Evolutionary conservation across 2,113 vertebrate genomes (phyloP).

Genomic region (Hemiscyllium ocellatum): DNA sequence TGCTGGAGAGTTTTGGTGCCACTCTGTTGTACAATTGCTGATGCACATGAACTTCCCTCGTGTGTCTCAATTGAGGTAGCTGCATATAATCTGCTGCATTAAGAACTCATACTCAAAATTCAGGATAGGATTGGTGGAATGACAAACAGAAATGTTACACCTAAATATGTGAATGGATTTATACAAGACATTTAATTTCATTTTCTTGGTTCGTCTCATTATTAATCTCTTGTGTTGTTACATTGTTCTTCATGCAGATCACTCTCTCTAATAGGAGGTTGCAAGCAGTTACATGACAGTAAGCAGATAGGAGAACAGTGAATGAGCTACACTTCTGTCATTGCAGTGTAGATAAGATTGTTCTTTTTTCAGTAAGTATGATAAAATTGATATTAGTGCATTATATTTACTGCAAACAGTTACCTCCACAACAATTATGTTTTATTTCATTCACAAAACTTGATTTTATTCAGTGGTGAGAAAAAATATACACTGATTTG

Average conservation of each 20-base stretch:
- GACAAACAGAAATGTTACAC: background rate
- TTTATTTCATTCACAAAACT: background rate
- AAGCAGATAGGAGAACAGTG: background rate
- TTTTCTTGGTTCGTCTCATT: background rate
- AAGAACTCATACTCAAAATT: background rate
- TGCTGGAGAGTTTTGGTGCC: background rate
- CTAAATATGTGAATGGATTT: background rate
- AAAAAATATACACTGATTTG: background rate
- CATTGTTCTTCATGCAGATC: background rate
- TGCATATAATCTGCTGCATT: no score
- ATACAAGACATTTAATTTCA: background rate
- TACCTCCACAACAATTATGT: no score
- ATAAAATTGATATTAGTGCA: background rate
- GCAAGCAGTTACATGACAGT: background rate
- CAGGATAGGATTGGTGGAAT: background rate
- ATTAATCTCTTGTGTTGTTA: background rate
- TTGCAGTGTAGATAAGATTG: no score
- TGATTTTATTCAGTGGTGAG: background rate
- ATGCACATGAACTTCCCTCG: background rate
- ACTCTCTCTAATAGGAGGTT: background rate
- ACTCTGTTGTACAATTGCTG: background rate
- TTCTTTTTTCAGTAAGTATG: background rate
- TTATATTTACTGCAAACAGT: background rate
- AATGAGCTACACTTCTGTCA: background rate
- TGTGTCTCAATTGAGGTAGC: background rate